Conservation (phyloP, 2,113 vertebrate genomes). For the Pyrgilauda ruficollis region DNA sequence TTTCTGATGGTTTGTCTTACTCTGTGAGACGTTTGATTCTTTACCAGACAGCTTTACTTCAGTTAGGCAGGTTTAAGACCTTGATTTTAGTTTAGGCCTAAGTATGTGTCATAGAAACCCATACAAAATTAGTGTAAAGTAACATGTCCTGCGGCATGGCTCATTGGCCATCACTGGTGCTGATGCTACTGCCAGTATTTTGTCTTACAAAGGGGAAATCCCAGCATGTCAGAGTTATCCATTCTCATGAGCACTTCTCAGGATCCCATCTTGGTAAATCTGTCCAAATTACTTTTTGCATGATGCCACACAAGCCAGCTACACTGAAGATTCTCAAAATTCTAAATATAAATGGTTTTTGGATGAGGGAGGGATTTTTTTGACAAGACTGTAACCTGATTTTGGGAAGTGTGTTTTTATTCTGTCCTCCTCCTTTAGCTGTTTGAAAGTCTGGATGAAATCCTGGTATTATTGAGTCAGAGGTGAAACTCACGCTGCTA, state of each 20-base stretch:
- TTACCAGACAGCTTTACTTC: neutral
- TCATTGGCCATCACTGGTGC: neutral
- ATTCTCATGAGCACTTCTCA: neutral
- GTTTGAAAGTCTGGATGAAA: neutral
- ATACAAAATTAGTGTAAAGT: neutral
- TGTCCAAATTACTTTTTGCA: neutral
- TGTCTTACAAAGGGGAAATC: neutral
- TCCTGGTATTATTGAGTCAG: neutral
- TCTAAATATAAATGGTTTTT: neutral
- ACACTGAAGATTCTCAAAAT: neutral
- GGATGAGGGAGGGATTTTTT: neutral
- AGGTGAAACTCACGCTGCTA: neutral
- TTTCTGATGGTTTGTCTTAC: neutral
- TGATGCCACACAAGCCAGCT: neutral
- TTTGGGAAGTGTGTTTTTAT: neutral
- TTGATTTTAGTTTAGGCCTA: neutral
- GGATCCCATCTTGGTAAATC: neutral
- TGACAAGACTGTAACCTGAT: neutral
- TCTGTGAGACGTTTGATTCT: neutral
- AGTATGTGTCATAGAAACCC: neutral
- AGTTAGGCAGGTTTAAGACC: neutral
- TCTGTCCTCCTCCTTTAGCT: neutral
- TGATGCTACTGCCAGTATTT: neutral
- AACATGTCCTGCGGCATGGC: accelerated
- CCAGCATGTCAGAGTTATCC: neutral